Evolutionary conservation across 2,797 vertebrate species (phyloP).

Genomic region (Psittacula echo): DNA sequence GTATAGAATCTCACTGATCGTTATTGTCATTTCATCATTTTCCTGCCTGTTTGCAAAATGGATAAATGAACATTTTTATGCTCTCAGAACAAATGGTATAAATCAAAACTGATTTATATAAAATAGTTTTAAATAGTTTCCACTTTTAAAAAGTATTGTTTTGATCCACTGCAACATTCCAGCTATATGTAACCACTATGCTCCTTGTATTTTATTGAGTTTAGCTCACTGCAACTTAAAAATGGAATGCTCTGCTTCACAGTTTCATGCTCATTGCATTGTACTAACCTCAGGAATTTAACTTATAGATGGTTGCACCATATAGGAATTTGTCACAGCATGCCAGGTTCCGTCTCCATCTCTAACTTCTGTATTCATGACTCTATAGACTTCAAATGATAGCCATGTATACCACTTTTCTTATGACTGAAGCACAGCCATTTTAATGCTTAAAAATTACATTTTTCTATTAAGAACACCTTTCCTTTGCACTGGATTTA

Average conservation of each 20-base stretch:
- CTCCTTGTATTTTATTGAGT: not conserved
- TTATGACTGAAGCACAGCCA: not conserved
- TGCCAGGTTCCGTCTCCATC: not conserved
- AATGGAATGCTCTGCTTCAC: not conserved
- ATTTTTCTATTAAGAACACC: not conserved
- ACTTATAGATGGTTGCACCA: not conserved
- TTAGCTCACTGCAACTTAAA: not conserved
- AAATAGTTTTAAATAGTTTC: conserved; percentile 19
- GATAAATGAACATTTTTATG: conserved; percentile 1
- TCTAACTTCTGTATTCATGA: not conserved
- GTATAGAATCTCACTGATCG: conserved; percentile 3
- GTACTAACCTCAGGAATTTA: not conserved
- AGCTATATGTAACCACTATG: not conserved
- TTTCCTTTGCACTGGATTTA: not conserved
- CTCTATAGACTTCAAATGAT: not conserved
- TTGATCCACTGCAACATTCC: not conserved
- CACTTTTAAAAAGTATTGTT: not conserved
- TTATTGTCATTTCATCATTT: conserved; percentile 24
- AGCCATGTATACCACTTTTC: not conserved
- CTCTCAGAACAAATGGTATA: not conserved
- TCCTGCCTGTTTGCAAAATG: not conserved
- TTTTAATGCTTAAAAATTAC: not conserved
- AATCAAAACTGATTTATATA: not conserved
- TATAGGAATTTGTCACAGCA: not conserved
- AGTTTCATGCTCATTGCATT: not conserved